phyloP scores from a whole-genome alignment of 2,888 invertebrate genomes.

The Euphydryas editha region DNA sequence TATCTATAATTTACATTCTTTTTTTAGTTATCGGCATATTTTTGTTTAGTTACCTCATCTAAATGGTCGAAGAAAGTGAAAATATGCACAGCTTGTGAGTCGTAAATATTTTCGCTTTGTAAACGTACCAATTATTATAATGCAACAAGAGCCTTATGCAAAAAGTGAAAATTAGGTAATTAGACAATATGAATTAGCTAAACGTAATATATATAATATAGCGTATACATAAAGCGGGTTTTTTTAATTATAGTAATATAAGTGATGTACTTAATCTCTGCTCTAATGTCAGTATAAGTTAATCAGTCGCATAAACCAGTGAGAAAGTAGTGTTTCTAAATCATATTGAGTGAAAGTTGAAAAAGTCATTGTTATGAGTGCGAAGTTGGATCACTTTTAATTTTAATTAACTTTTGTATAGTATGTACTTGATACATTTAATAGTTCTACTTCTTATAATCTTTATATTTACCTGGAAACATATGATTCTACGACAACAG shows the following conservation, averaged over 20 bases:
- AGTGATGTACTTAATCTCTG: background rate
- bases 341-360: constrained; percentile 71
- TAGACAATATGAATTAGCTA: background rate
- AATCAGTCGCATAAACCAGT: constrained; percentile 51
- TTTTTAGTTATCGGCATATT: too few relatives aligned
- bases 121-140: constrained; percentile 4
- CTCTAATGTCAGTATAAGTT: constrained; percentile 10
- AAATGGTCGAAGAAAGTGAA: too few relatives aligned
- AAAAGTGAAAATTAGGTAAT: background rate
- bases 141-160: background rate
- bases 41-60: too few relatives aligned
- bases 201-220: background rate
- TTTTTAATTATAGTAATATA: background rate
- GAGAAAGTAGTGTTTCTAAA: constrained; percentile 62
- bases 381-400: constrained; percentile 15
- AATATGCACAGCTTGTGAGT: background rate
- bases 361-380: constrained; percentile 43
- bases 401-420: background rate
- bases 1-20: too few relatives aligned
- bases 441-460: background rate
- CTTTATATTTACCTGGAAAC: background rate
- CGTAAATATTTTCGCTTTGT: constrained; percentile 3
- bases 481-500: too few relatives aligned
- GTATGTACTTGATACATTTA: background rate
- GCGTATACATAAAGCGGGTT: too few relatives aligned